These are phyloP conservation scores for Empis livida DNA, from an alignment of 2,888 invertebrate species.

Conservation along the genomic window DNA sequence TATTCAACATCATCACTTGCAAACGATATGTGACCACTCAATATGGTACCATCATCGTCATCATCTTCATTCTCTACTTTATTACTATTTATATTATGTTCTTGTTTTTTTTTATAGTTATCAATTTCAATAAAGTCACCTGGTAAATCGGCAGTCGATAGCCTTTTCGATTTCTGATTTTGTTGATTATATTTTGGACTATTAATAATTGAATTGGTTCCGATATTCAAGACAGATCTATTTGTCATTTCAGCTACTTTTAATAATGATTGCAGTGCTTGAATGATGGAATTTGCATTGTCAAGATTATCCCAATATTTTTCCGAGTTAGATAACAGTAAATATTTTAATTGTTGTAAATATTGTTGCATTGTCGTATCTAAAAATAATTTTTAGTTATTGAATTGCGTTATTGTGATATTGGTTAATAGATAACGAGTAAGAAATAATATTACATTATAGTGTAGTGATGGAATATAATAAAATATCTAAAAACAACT, in stretches of 20 bases:
- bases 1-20: slow-evolving; percentile 23
- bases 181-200: slow-evolving; percentile 4
- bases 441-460: too few species aligned
- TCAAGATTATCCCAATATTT: slow-evolving; percentile 24
- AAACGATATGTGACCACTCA: neutral
- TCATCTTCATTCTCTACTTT: slow-evolving; percentile 7
- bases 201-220: slow-evolving; percentile 9
- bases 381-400: neutral
- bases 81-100: neutral
- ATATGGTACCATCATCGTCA: neutral
- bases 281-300: slow-evolving; percentile 27
- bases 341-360: slow-evolving; percentile 27
- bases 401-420: too few species aligned
- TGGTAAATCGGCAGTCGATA: slow-evolving; percentile 1
- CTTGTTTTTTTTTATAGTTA: neutral
- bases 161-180: neutral
- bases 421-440: too few species aligned
- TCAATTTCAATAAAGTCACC: slow-evolving; percentile 8
- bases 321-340: slow-evolving; percentile 25
- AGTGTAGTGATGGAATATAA: too few species aligned
- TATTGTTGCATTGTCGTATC: slow-evolving; percentile 31
- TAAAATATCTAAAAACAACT: too few species aligned
- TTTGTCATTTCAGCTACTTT: slow-evolving; percentile 29
- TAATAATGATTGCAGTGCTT: slow-evolving; percentile 30
- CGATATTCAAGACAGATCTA: slow-evolving; percentile 4